Evolutionary conservation across 2,797 vertebrate genomes (phyloP).

Genomic region (Chloroceryle amazona): DNA sequence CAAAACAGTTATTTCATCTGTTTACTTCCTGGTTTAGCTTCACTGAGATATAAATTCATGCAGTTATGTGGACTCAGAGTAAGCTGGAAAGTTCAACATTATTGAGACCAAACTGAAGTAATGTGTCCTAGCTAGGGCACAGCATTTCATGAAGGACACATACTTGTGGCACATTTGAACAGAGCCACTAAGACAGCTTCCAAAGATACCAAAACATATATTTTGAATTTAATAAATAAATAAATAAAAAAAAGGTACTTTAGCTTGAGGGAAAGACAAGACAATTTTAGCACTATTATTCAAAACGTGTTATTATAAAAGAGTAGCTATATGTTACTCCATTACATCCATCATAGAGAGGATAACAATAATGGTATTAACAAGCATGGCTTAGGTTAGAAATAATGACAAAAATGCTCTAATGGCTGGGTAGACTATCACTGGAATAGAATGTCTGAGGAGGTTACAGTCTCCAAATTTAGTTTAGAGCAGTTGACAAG

Average conservation of each 20-base stretch:
- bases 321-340: background rate
- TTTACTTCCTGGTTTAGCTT: constrained; percentile 9
- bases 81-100: background rate
- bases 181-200: background rate
- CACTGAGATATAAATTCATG: background rate
- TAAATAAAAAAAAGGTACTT: background rate
- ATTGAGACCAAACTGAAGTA: background rate
- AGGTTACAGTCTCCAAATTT: background rate
- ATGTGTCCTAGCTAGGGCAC: background rate
- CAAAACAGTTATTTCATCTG: background rate
- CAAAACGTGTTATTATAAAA: background rate
- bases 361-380: background rate
- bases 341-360: background rate
- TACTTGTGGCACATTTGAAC: background rate
- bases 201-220: background rate
- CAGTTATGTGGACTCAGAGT: background rate
- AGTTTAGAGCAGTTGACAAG: background rate
- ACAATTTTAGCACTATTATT: background rate
- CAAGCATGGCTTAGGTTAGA: background rate
- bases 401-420: background rate
- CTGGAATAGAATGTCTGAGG: background rate
- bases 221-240: background rate
- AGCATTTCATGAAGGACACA: background rate
- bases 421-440: background rate
- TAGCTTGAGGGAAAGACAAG: background rate